Percentiles rank a stretch among this genome's conserved stretches.
phyloP scores from a whole-genome alignment of 2,888 invertebrate genomes.

The Petrophora chlorosata region DNA sequence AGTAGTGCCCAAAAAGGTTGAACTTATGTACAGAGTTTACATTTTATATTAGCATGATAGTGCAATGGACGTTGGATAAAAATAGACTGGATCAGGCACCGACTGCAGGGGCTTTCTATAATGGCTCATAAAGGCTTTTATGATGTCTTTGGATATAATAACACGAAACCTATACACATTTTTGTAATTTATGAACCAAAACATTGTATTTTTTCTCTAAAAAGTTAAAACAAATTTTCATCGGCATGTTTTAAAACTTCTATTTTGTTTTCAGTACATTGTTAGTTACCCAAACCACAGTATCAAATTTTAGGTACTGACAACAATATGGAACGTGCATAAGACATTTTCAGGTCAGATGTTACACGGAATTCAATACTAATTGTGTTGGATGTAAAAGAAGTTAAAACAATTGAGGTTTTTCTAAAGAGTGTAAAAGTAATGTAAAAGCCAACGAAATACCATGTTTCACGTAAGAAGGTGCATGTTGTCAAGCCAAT shows the following conservation, averaged over 20 bases:
- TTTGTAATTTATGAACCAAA: not conserved
- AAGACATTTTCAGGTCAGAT: constrained; percentile 1
- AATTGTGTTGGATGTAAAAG: constrained; percentile 5
- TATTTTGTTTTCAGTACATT: too few relatives aligned
- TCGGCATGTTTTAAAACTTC: not conserved
- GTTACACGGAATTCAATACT: constrained; percentile 9
- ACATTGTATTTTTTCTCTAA: not conserved
- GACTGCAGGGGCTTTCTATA: constrained; percentile 16
- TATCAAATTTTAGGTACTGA: too few relatives aligned
- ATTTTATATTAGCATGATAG: constrained; percentile 38
- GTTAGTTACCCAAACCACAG: too few relatives aligned
- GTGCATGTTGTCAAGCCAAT: constrained; percentile 2
- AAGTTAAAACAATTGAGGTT: constrained; percentile 3
- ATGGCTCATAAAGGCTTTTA: constrained; percentile 10
- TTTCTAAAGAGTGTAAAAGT: not conserved
- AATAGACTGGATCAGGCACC: constrained; percentile 28
- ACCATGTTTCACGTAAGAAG: not conserved
- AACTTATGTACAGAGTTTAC: constrained; percentile 30
- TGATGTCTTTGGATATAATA: constrained; percentile 2
- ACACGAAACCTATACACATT: constrained; percentile 1
- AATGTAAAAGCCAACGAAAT: not conserved
- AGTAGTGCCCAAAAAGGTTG: constrained; percentile 5
- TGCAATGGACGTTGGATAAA: constrained; percentile 34
- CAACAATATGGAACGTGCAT: not conserved
- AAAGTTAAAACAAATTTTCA: not conserved